Percentiles rank a stretch among this genome's conserved stretches.
These are phyloP conservation scores for Nanger granti DNA, from an alignment of 2,113 vertebrate genomes.

Conservation along the genomic window DNA sequence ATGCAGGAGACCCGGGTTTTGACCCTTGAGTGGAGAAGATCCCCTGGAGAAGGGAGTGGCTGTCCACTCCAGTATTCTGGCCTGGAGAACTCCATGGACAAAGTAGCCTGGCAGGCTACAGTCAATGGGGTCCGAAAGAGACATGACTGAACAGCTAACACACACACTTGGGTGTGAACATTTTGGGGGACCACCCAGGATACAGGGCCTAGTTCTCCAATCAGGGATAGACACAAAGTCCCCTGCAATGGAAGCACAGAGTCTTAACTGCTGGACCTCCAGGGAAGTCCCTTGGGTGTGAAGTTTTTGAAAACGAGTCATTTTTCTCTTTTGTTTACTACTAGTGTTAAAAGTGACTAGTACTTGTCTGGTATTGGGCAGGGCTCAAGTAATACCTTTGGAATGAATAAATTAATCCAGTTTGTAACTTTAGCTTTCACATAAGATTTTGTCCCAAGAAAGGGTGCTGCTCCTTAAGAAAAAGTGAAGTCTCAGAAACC, in stretches of 20 bases:
- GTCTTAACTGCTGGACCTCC: not conserved
- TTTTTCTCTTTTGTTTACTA: not conserved
- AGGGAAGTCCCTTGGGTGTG: not conserved
- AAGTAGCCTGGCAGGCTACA: not conserved
- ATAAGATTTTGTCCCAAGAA: not conserved
- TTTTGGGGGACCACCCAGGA: not conserved
- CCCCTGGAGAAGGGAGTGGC: not conserved
- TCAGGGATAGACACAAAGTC: not conserved
- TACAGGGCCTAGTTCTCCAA: not conserved
- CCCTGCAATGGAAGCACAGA: not conserved
- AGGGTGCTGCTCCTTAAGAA: not conserved
- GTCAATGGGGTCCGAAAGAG: not conserved
- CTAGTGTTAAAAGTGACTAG: not conserved
- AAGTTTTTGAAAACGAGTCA: not conserved
- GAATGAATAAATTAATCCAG: not conserved
- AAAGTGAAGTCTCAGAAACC: constrained; percentile 5
- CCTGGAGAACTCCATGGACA: not conserved
- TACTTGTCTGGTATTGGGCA: not conserved
- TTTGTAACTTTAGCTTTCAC: not conserved
- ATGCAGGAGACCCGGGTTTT: not conserved
- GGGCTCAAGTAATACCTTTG: not conserved
- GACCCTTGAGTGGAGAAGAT: not conserved
- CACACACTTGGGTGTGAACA: not conserved
- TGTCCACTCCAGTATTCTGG: not conserved
- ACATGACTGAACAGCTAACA: not conserved